phyloP scores from a whole-genome alignment of 1,140 invertebrate genomes.

The Trinorchestia longiramus region DNA sequence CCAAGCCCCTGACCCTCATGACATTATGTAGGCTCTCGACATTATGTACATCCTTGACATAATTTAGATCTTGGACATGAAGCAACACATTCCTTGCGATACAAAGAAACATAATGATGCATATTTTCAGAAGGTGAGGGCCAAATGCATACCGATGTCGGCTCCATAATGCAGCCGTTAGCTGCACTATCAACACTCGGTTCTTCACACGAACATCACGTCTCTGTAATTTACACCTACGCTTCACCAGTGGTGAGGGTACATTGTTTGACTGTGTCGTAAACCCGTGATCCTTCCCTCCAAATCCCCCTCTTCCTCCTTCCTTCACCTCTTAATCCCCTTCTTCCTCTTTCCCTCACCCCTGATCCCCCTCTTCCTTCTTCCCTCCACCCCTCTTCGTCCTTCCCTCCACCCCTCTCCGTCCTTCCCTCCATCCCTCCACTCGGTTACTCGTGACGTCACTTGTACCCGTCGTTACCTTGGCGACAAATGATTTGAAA shows the following conservation, averaged over 20 bases:
- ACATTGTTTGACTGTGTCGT: neutral
- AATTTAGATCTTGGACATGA: no score
- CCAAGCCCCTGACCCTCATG: no score
- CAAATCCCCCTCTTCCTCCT: neutral
- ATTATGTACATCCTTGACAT: no score
- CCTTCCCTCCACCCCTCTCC: no score
- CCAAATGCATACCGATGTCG: neutral
- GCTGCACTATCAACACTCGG: neutral
- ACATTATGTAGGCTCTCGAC: no score
- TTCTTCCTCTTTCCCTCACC: no score
- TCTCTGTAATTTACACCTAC: neutral
- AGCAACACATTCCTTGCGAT: neutral
- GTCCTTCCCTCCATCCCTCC: neutral
- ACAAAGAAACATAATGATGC: neutral
- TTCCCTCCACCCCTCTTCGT: no score
- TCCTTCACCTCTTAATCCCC: neutral
- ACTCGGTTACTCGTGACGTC: neutral
- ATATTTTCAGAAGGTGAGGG: neutral
- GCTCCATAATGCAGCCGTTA: neutral
- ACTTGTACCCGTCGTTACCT: neutral
- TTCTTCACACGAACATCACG: neutral
- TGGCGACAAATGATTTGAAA: neutral
- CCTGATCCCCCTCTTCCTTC: no score
- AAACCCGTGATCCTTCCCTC: neutral
- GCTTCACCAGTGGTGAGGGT: neutral